Percentiles rank a stretch among this genome's conserved stretches.
phyloP scores from a whole-genome alignment of 2,888 invertebrate species.

The Teleiodes luculella region DNA sequence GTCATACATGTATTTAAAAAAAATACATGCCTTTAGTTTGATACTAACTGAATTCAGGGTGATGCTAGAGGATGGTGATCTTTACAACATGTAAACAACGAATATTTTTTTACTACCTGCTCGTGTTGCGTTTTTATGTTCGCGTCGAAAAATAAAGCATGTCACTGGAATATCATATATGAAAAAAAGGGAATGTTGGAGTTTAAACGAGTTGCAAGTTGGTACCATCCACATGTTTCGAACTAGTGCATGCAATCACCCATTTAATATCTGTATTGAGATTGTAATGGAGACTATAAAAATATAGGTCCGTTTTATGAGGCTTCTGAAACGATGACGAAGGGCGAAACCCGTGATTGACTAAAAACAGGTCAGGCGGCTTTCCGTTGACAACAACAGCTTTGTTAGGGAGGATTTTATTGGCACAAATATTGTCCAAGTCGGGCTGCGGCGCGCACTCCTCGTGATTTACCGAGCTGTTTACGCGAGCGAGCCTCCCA shows the following conservation, averaged over 20 bases:
- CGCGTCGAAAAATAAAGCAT: conserved; percentile 1
- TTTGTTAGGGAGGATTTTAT: conserved; percentile 73
- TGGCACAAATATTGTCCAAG: conserved; percentile 75
- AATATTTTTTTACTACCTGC: background rate
- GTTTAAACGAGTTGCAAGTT: background rate
- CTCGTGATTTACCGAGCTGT: conserved; percentile 73
- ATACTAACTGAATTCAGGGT: conserved; percentile 1
- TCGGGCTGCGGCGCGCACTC: conserved; percentile 63
- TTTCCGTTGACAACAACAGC: conserved; percentile 73
- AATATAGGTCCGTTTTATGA: conserved; percentile 25
- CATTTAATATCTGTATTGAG: background rate
- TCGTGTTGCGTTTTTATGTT: background rate
- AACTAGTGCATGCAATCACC: background rate
- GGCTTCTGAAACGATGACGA: conserved; percentile 43
- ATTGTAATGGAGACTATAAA: conserved; percentile 5
- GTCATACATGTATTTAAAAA: too few species aligned
- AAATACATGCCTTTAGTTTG: background rate
- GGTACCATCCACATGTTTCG: background rate
- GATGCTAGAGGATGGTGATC: background rate
- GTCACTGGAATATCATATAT: background rate
- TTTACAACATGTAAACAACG: conserved; percentile 5
- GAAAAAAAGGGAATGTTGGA: background rate
- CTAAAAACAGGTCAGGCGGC: conserved; percentile 68
- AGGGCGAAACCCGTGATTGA: conserved; percentile 52
- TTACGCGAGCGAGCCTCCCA: conserved; percentile 65